A percentile compares a stretch with the other conserved stretches of the same genome.
Conservation (phyloP, 53 echinoderm and acorn worm genomes). For the Glandiceps talaboti region DNA sequence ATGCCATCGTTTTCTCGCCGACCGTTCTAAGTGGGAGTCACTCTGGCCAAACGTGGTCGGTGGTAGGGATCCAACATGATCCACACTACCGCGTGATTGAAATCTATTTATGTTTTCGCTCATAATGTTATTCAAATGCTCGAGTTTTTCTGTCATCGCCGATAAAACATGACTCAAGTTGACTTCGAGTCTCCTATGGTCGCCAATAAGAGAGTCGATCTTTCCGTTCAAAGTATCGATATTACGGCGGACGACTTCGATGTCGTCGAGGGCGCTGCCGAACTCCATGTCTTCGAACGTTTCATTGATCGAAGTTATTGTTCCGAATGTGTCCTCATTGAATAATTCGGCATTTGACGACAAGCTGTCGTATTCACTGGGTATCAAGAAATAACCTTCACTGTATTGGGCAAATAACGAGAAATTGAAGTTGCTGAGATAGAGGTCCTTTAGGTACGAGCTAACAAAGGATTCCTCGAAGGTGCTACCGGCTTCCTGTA, state of each 20-base stretch:
- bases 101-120: not conserved
- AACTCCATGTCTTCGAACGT: not conserved
- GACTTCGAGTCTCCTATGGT: conserved; percentile 5
- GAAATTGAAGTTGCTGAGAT: not conserved
- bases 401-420: not conserved
- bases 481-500: too few species aligned
- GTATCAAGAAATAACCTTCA: not conserved
- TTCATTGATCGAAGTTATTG: not conserved
- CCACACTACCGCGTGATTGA: conserved; percentile 8
- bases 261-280: conserved; percentile 7
- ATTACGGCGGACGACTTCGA: conserved; percentile 17
- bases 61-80: not conserved
- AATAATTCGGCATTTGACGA: too few species aligned
- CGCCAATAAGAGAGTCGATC: conserved; percentile 30
- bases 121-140: not conserved
- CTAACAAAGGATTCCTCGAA: too few species aligned
- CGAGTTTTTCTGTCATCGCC: conserved; percentile 8
- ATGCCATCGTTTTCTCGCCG: conserved; percentile 37
- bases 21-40: not conserved
- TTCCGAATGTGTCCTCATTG: not conserved
- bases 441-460: too few species aligned
- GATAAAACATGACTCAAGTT: not conserved
- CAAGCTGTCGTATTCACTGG: not conserved
- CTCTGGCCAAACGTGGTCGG: not conserved
- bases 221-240: conserved; percentile 24